Evolutionary conservation across 2,797 vertebrate genomes (phyloP), one percentile per base, ranked within the genome.

Genomic region (Sphenopsis melanotis): DNA sequence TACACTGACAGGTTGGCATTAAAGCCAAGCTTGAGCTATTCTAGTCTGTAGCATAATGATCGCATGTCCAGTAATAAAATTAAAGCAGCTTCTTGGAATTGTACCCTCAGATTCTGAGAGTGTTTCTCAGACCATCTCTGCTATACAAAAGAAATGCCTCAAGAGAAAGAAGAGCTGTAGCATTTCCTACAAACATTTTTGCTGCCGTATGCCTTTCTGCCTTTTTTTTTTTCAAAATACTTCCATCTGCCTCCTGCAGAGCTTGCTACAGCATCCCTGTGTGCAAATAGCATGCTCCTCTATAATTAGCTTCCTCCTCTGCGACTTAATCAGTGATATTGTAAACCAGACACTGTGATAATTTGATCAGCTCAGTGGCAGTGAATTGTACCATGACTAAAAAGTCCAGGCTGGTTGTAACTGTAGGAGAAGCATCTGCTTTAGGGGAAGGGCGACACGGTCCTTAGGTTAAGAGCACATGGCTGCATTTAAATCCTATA

Each of bases 291-390:
- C 89, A 94, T 84, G 92, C 49, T 92, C 30, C 93, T 95, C 94
- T 94, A 95, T 97, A 97, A 97, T 97, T 97, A 97, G 83, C 64
- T 78, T 96, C 89, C 60, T 97, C 81, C 95, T 96, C 89, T 95
- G 76, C 87, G 83, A 96, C 94, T 97, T 97, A 95, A 95, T 97
- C 91, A 90, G 65, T 89, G 95, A 96, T 96, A 96, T 84, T 97
- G 94, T 96, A 95, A 96, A 71, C 39, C 87, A 95, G 84, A 95
- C 85, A 96, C 83, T 84, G 44, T 64, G 94, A 96, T 83, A 96
- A 96, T 97, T 97, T 94, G 93, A 95, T 97, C 93, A 91, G 71
- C 94, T 96, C 76, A 83, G 93, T 85, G 61, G 61, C 87, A 87
- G 82, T 94, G 76, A 97, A 96, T 90, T 63, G 59, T 91, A 81